Conservation (phyloP, 2,888 invertebrate species). For the Diaprepes abbreviatus region DNA sequence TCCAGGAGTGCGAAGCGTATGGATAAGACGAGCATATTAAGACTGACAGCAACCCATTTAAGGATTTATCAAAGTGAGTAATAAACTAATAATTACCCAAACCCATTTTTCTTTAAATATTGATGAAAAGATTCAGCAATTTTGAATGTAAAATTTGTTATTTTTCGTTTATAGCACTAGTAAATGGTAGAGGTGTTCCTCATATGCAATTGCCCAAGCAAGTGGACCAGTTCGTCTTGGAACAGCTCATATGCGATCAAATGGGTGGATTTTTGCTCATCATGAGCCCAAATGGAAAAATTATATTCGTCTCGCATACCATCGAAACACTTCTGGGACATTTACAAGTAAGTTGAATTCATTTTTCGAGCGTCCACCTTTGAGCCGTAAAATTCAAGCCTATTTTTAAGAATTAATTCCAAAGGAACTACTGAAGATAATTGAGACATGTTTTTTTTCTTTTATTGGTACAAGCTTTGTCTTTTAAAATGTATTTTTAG, state of each 20-base stretch:
- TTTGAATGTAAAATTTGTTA: no score
- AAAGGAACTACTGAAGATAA: no score
- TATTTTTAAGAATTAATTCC: no score
- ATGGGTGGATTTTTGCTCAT: slow-evolving; percentile 86
- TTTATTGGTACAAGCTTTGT: no score
- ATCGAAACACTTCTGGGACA: slow-evolving; percentile 89
- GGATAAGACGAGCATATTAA: slow-evolving; percentile 91
- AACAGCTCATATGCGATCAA: slow-evolving; percentile 71
- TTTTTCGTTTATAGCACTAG: slow-evolving; percentile 14
- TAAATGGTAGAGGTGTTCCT: slow-evolving; percentile 17
- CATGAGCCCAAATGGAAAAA: slow-evolving; percentile 84
- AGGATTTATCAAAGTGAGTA: slow-evolving; percentile 78
- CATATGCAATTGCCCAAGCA: slow-evolving; percentile 68
- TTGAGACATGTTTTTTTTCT: no score
- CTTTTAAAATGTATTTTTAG: no score
- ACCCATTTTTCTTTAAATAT: no score
- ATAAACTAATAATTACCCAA: no score
- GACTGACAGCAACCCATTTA: slow-evolving; percentile 88
- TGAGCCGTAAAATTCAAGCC: no score
- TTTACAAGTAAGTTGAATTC: slow-evolving; percentile 79
- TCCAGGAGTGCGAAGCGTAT: slow-evolving; percentile 85
- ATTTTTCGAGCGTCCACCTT: no score
- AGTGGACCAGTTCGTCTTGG: slow-evolving; percentile 75
- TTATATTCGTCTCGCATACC: slow-evolving; percentile 87
- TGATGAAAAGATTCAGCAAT: no score